Base-by-base conservation (phyloP, 2,113 vertebrate species). In the Dissostichus mawsoni region DNA sequence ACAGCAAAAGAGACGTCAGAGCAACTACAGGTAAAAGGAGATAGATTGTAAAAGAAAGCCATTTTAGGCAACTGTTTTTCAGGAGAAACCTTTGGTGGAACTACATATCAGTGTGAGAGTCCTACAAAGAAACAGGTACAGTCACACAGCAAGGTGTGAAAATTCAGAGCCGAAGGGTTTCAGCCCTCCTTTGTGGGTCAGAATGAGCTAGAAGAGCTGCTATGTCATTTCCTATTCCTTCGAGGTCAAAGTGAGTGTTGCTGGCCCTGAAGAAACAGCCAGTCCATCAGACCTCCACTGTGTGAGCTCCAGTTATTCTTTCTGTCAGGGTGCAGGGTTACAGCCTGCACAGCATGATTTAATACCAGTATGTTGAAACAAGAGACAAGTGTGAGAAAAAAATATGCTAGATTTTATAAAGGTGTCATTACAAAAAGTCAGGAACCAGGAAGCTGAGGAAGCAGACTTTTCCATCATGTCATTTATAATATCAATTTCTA, bases 231-330 rank as follows among this genome's bases (percentile, higher is more conserved):
- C 58, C n/a, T 14, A 78, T 84, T 53, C 52, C 18, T 10, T 6
- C 58, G 78, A 84, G 48, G 45, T 57, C 13, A 53, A 53, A 25
- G 23, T 29, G 81, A 84, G 87, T 84, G 84, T 84, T 82, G 84
- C 69, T 82, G 64, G 69, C 66, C 76, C 74, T 56, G 56, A 61
- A 80, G 81, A 89, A 65, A 47, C 44, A 74, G 45, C 23, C 58
- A 14, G 68, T 51, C 17, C 13, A 36, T 79, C 76, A 51, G 57
- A 70, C 50, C 41, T 47, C 9, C 56, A 20, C 25, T 16, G 0
- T 65, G 23, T 56, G 65, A 68, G 64, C 59, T 76, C 56, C 17
- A 56, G 48, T 65, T 75, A 59, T 59, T 68, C 41, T n/a, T 69
- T 71, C 23, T 88, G 59, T 76, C 62, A 66, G 53, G 45, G 57